A percentile compares a stretch with the other conserved stretches of the same genome.
Evolutionary conservation across 1,140 invertebrate species (phyloP).

Genomic region (Venustaconcha ellipsiformis): DNA sequence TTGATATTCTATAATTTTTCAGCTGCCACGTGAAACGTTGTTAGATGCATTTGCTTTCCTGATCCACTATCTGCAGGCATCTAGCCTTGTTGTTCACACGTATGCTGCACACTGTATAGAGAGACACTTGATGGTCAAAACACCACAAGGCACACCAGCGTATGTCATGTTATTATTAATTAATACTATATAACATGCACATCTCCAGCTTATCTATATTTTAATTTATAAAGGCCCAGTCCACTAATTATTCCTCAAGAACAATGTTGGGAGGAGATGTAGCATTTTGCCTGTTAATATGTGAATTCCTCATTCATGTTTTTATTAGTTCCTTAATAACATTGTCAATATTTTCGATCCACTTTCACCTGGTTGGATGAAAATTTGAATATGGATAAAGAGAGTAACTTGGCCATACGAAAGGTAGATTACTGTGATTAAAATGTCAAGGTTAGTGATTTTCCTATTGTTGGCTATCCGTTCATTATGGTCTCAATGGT

Average conservation of each 20-base stretch:
- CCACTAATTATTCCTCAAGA: background rate
- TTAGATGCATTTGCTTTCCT: slow-evolving; percentile 80
- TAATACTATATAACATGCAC: background rate
- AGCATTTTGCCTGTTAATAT: too few relatives aligned
- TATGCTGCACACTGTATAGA: slow-evolving; percentile 94
- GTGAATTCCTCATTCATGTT: too few relatives aligned
- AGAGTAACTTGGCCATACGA: too few relatives aligned
- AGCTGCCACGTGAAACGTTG: slow-evolving; percentile 82
- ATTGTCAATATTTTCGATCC: too few relatives aligned
- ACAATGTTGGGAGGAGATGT: background rate
- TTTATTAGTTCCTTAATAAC: too few relatives aligned
- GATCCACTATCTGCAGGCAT: slow-evolving; percentile 80
- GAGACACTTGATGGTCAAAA: slow-evolving; percentile 84
- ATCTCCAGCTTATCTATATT: slow-evolving; percentile 6
- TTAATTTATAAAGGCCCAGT: background rate
- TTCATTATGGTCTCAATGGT: too few relatives aligned
- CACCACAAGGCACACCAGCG: slow-evolving; percentile 65
- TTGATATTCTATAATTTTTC: slow-evolving; percentile 18
- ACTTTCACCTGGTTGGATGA: too few relatives aligned
- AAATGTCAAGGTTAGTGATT: too few relatives aligned
- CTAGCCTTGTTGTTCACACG: slow-evolving; percentile 88
- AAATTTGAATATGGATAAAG: too few relatives aligned
- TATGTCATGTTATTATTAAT: slow-evolving; percentile 41
- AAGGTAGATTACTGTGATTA: too few relatives aligned
- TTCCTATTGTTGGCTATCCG: too few relatives aligned